Evolutionary conservation across 2,113 vertebrate species (phyloP).

Genomic region (Calyptomena viridis): DNA sequence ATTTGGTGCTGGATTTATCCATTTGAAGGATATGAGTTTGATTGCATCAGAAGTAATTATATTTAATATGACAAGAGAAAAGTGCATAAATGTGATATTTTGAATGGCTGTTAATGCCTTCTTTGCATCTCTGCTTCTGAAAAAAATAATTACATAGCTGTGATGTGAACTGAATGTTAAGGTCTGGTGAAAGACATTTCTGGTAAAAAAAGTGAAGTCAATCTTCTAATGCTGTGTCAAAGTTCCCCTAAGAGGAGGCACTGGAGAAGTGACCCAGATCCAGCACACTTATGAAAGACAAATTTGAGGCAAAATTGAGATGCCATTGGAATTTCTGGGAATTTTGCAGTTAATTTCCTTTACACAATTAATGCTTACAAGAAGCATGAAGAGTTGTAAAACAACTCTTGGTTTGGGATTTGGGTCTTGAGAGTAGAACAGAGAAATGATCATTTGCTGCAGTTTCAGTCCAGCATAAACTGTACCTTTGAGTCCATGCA

Average conservation of each 20-base stretch:
- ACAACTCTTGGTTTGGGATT: neutral
- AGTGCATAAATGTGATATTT: slow-evolving; percentile 33
- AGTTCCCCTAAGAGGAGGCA: neutral
- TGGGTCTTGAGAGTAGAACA: neutral
- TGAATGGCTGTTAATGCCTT: slow-evolving; percentile 5
- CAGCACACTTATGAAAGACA: neutral
- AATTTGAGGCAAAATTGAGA: neutral
- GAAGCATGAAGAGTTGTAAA: neutral
- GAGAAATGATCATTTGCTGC: neutral
- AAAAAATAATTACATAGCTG: slow-evolving; percentile 17
- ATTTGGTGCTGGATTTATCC: slow-evolving; percentile 35
- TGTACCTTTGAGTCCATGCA: neutral
- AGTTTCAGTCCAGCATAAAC: neutral
- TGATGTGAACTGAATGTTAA: neutral
- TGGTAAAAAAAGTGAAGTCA: neutral
- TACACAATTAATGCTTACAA: neutral
- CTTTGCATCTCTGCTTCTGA: slow-evolving; percentile 33
- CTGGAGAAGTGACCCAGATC: neutral
- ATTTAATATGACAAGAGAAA: slow-evolving; percentile 46
- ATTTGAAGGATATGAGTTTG: slow-evolving; percentile 5
- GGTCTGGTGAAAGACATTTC: neutral
- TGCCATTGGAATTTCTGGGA: neutral
- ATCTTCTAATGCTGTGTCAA: neutral
- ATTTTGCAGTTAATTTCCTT: neutral
- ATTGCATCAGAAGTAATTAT: slow-evolving; percentile 60